Evolutionary conservation across 1,140 invertebrate genomes (phyloP).

Genomic region (Hesperophylax magnus): DNA sequence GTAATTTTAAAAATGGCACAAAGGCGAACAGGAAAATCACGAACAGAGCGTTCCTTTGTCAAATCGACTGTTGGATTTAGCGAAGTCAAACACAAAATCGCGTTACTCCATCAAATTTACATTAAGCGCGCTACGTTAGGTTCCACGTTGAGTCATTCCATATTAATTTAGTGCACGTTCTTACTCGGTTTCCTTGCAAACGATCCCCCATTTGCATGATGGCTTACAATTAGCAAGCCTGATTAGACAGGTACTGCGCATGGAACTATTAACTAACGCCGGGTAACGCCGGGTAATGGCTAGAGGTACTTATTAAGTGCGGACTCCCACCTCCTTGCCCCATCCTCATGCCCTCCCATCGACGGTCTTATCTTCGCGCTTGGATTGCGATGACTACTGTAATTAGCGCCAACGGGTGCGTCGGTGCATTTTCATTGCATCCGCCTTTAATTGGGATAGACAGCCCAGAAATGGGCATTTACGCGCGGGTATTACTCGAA

Average conservation of each 20-base stretch:
- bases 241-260: slow-evolving; percentile 28
- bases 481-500: no score
- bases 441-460: no score
- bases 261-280: slow-evolving; percentile 1
- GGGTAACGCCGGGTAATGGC: not conserved
- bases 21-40: no score
- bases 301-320: no score
- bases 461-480: no score
- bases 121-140: slow-evolving; percentile 30
- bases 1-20: no score
- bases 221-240: slow-evolving; percentile 28
- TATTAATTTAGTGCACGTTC: slow-evolving; percentile 35
- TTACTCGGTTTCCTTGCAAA: slow-evolving; percentile 35
- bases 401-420: no score
- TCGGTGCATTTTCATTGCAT: no score
- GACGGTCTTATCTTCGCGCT: no score
- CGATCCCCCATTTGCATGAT: slow-evolving; percentile 34
- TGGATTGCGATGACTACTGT: no score
- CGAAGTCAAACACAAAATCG: slow-evolving; percentile 34
- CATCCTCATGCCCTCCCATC: no score
- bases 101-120: slow-evolving; percentile 32
- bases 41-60: not conserved
- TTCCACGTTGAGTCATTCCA: slow-evolving; percentile 30
- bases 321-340: no score
- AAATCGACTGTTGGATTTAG: slow-evolving; percentile 17